Evolutionary conservation across 2,888 invertebrate species (phyloP).

Genomic region (Polyploca ridens): DNA sequence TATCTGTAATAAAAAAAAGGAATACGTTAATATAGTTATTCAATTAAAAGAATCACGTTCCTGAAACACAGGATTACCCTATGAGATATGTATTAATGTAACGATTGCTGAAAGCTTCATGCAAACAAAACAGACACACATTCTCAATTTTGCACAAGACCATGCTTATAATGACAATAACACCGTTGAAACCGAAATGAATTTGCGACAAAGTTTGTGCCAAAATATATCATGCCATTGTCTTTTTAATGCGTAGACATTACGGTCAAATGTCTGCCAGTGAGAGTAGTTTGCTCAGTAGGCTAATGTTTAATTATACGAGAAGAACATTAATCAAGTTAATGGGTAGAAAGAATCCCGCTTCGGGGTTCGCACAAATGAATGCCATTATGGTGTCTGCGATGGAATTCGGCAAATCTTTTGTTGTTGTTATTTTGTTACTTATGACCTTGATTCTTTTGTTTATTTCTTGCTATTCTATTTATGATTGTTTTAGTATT

Average conservation of each 20-base stretch:
- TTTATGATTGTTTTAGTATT: not conserved
- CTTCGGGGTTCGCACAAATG: not conserved
- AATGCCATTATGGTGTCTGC: not conserved
- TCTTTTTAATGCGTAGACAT: slow-evolving; percentile 1
- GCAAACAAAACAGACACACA: not conserved
- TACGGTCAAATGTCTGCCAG: not conserved
- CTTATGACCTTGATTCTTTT: not conserved
- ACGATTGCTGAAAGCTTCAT: no score
- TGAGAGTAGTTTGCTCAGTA: slow-evolving; percentile 2
- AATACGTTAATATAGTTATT: slow-evolving; percentile 15
- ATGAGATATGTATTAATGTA: no score
- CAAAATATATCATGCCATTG: slow-evolving; percentile 1
- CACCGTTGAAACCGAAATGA: slow-evolving; percentile 3
- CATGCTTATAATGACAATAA: not conserved
- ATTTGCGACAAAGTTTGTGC: not conserved
- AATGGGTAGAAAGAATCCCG: not conserved
- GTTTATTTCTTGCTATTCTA: not conserved
- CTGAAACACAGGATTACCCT: no score
- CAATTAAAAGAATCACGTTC: not conserved
- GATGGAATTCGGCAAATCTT: not conserved
- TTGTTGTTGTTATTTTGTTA: not conserved
- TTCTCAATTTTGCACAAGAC: not conserved
- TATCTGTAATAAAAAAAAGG: slow-evolving; percentile 65
- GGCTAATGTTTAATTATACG: slow-evolving; percentile 8
- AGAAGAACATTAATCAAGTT: slow-evolving; percentile 1